phyloP scores from a whole-genome alignment of 2,113 vertebrate species.

The Poeciliopsis retropinna region DNA sequence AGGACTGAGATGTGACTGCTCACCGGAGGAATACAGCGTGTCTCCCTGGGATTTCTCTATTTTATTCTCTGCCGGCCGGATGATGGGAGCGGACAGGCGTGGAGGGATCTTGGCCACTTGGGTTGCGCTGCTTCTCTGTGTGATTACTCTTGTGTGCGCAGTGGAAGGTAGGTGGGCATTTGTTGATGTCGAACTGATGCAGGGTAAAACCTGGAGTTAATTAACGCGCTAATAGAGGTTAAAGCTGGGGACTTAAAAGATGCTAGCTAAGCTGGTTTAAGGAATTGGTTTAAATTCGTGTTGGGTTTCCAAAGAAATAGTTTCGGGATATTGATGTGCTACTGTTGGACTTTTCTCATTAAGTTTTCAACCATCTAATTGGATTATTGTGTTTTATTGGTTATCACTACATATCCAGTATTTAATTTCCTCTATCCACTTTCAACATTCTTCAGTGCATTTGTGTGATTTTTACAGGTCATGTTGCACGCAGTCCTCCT shows the following conservation, averaged over 20 bases:
- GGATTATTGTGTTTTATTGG: not conserved
- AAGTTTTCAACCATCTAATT: not conserved
- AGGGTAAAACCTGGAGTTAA: constrained; percentile 8
- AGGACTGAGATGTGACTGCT: constrained; percentile 66
- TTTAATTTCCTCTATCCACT: not conserved
- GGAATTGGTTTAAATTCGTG: constrained; percentile 9
- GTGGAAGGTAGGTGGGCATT: constrained; percentile 74
- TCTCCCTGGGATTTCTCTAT: constrained; percentile 50
- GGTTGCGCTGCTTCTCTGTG: constrained; percentile 58
- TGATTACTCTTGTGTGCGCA: constrained; percentile 62
- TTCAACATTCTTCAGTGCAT: not conserved
- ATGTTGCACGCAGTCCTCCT: not conserved
- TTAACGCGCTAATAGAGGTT: not conserved
- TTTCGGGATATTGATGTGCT: not conserved
- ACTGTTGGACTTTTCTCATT: not conserved
- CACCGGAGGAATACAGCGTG: constrained; percentile 52
- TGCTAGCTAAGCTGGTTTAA: not conserved
- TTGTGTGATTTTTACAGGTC: not conserved
- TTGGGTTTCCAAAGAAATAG: not conserved
- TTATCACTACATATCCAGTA: not conserved
- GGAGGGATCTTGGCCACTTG: constrained; percentile 42
- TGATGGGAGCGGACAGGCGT: constrained; percentile 49
- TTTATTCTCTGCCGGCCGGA: constrained; percentile 35
- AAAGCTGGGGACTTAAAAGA: constrained; percentile 1
- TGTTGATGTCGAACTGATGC: constrained; percentile 2